phyloP scores from a whole-genome alignment of 2,888 invertebrate species.

The Eilema sororculum region DNA sequence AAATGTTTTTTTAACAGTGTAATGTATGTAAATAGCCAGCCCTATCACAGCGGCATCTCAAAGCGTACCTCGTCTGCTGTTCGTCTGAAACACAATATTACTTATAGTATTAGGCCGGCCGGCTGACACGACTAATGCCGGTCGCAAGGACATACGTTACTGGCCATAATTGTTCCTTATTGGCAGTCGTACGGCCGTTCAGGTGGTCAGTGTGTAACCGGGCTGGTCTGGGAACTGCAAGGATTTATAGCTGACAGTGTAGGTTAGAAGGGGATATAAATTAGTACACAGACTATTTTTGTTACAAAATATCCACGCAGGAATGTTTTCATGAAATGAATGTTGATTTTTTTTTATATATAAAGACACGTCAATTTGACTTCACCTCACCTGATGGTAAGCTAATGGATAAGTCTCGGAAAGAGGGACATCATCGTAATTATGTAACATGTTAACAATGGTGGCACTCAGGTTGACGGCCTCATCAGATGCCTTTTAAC shows the following conservation, averaged over 20 bases:
- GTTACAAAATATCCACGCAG: too few species aligned
- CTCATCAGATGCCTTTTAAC: too few species aligned
- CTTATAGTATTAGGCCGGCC: slow-evolving; percentile 52
- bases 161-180: slow-evolving; percentile 55
- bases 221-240: background rate
- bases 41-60: slow-evolving; percentile 51
- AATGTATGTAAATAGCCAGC: slow-evolving; percentile 20
- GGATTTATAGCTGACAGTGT: background rate
- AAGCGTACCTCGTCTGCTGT: slow-evolving; percentile 48
- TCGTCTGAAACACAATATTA: slow-evolving; percentile 51
- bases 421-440: too few species aligned
- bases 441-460: too few species aligned
- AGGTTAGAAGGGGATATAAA: background rate
- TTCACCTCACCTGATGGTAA: too few species aligned
- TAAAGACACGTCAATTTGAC: too few species aligned
- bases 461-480: too few species aligned
- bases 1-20: too few species aligned
- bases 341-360: too few species aligned
- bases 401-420: too few species aligned
- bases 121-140: slow-evolving; percentile 62
- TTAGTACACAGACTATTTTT: too few species aligned
- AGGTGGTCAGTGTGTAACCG: slow-evolving; percentile 38
- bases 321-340: too few species aligned
- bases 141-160: slow-evolving; percentile 60
- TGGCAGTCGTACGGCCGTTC: slow-evolving; percentile 43